Evolutionary conservation across 2,888 invertebrate species (phyloP).

Genomic region (Ceratothoa steindachneri): DNA sequence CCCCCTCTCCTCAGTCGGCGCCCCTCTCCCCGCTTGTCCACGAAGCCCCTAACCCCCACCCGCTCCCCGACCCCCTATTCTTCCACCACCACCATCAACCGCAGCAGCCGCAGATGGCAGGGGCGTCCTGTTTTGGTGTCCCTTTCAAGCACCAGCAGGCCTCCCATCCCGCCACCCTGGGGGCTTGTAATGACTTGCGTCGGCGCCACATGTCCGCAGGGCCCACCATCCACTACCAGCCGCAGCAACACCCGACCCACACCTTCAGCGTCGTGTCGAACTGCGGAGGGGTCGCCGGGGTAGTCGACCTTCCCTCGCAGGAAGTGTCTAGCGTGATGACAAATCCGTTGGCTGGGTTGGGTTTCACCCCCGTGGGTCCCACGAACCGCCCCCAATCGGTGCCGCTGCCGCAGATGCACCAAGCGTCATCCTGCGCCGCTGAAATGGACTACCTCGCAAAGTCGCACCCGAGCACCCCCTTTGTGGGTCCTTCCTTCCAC

Average conservation of each 20-base stretch:
- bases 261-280: conserved; percentile 3
- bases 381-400: conserved; percentile 45
- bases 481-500: conserved; percentile 24
- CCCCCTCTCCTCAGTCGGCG: conserved; percentile 43
- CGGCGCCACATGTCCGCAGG: conserved; percentile 47
- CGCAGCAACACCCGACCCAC: conserved; percentile 22
- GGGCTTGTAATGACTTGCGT: conserved; percentile 34
- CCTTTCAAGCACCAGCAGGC: conserved; percentile 19
- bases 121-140: neutral
- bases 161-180: neutral
- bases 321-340: conserved; percentile 33
- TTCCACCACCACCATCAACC: too few species aligned
- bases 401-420: conserved; percentile 41
- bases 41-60: conserved; percentile 21
- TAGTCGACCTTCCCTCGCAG: conserved; percentile 27
- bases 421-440: conserved; percentile 14
- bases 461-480: conserved; percentile 45
- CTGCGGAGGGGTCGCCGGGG: neutral
- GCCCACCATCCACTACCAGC: conserved; percentile 43
- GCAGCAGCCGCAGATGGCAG: neutral
- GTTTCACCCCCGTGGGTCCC: neutral
- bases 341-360: conserved; percentile 20
- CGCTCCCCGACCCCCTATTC: conserved; percentile 20
- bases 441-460: conserved; percentile 28
- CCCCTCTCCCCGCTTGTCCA: conserved; percentile 42